Percentiles rank a stretch among this genome's conserved stretches.
Evolutionary conservation across 2,113 vertebrate species (phyloP).

Genomic region (Elephas maximus): DNA sequence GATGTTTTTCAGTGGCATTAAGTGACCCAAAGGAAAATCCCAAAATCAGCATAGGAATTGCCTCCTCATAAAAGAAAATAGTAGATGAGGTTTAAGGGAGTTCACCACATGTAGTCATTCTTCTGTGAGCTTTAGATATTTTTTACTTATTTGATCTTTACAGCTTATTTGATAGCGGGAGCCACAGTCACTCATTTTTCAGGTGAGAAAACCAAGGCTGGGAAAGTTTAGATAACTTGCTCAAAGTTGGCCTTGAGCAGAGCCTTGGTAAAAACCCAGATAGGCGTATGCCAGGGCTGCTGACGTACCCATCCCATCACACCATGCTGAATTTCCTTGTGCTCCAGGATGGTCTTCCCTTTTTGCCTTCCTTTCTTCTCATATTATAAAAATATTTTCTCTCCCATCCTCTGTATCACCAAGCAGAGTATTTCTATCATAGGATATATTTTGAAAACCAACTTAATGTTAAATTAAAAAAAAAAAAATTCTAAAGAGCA

Average conservation of each 20-base stretch:
- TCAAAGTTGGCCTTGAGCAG: not conserved
- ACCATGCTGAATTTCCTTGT: not conserved
- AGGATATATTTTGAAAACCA: conserved; percentile 51
- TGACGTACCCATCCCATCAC: too few species aligned
- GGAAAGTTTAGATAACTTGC: not conserved
- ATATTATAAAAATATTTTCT: not conserved
- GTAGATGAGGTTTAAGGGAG: not conserved
- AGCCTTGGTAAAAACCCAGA: not conserved
- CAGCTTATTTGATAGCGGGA: not conserved
- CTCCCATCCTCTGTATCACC: not conserved
- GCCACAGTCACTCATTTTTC: not conserved
- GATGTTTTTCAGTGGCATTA: too few species aligned
- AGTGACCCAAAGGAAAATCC: not conserved
- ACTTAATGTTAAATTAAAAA: not conserved
- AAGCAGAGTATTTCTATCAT: conserved; percentile 18
- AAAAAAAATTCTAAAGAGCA: conserved; percentile 17
- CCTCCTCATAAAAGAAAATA: not conserved
- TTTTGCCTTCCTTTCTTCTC: not conserved
- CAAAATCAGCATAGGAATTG: not conserved
- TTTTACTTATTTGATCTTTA: not conserved
- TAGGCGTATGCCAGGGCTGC: not conserved
- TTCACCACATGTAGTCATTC: not conserved
- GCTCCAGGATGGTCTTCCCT: not conserved
- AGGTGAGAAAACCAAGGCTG: not conserved
- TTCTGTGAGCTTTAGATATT: not conserved